phyloP scores from a whole-genome alignment of 2,888 invertebrate genomes.

The Luperina testacea region DNA sequence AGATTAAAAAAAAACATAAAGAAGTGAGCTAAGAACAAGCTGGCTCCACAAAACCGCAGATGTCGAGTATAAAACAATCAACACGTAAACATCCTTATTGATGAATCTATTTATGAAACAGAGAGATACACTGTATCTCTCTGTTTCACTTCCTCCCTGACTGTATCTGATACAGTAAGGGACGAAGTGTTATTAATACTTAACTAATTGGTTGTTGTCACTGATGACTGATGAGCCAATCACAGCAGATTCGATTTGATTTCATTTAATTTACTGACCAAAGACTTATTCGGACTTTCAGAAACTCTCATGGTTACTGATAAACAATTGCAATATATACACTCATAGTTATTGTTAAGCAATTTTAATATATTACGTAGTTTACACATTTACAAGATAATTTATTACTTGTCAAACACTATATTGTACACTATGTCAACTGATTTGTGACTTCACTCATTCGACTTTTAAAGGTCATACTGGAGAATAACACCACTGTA shows the following conservation, averaged over 20 bases:
- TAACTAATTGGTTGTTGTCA: neutral
- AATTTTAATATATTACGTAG: neutral
- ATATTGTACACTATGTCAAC: slow-evolving; percentile 13
- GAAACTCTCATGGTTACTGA: neutral
- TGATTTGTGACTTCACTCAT: slow-evolving; percentile 8
- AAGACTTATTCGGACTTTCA: neutral
- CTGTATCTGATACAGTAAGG: no score
- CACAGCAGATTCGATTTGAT: neutral
- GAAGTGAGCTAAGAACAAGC: neutral
- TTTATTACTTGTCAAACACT: neutral
- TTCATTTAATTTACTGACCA: neutral
- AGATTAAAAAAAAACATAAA: neutral
- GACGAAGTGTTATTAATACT: neutral
- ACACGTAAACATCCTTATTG: neutral
- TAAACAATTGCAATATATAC: neutral
- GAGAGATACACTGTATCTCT: no score
- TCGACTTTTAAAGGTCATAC: neutral
- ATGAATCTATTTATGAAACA: neutral
- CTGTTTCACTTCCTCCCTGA: no score
- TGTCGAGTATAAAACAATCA: neutral
- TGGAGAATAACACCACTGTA: slow-evolving; percentile 27
- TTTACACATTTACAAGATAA: neutral
- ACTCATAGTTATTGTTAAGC: neutral
- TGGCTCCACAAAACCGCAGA: neutral
- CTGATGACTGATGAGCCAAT: neutral